Evolutionary conservation across 2,888 invertebrate species (phyloP).

Genomic region (Cremastinae sp.): DNA sequence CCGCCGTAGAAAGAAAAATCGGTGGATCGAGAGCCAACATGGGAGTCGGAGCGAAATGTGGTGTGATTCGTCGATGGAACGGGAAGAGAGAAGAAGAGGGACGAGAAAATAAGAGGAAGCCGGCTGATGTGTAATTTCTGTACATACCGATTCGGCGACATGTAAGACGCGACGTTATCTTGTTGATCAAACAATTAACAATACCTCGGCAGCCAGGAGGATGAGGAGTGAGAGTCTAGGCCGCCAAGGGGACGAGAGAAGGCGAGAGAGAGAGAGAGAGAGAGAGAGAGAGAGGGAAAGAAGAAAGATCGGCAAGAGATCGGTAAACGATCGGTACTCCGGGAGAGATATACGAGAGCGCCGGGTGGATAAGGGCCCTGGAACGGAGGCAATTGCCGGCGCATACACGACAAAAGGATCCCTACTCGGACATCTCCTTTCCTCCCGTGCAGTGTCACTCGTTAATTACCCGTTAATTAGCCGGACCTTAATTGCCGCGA

Average conservation of each 20-base stretch:
- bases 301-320: conserved; percentile 53
- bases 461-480: conserved; percentile 80
- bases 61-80: conserved; percentile 24
- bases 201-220: conserved; percentile 66
- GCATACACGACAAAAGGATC: conserved; percentile 43
- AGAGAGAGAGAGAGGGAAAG: conserved; percentile 49
- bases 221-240: conserved; percentile 60
- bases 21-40: conserved; percentile 23
- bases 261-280: conserved; percentile 37
- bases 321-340: conserved; percentile 48
- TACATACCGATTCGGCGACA: conserved; percentile 71
- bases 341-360: conserved; percentile 65
- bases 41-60: conserved; percentile 23
- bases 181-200: conserved; percentile 81
- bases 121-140: conserved; percentile 39
- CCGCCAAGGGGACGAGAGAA: conserved; percentile 20
- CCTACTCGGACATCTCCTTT: conserved; percentile 73
- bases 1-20: background rate
- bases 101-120: conserved; percentile 26
- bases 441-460: conserved; percentile 77
- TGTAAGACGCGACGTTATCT: conserved; percentile 80
- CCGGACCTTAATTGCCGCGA: conserved; percentile 75
- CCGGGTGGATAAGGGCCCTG: conserved; percentile 46
- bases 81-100: conserved; percentile 26
- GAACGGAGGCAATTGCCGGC: conserved; percentile 69